Conservation (phyloP, 1,140 invertebrate species). For the Limonius californicus region DNA sequence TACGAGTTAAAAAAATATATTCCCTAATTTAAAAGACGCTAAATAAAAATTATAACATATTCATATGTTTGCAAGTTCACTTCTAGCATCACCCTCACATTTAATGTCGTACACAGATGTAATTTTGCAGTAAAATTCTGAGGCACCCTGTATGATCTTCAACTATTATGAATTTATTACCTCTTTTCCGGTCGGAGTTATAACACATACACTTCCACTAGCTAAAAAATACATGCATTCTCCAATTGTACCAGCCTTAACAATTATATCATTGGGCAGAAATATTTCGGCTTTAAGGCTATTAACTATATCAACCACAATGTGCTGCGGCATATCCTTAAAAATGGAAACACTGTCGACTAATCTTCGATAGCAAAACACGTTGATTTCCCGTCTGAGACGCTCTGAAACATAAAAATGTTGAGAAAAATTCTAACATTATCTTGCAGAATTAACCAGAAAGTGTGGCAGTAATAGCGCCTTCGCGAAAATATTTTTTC, state of each 20-base stretch:
- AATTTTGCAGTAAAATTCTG: no score
- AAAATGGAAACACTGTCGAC: conserved; percentile 49
- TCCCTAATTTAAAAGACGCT: no score
- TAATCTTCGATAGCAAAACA: conserved; percentile 47
- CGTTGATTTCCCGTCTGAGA: conserved; percentile 46
- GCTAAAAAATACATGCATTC: conserved; percentile 51
- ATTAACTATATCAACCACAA: conserved; percentile 45
- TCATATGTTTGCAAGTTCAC: no score
- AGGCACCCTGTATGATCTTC: no score
- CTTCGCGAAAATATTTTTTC: conserved; percentile 47
- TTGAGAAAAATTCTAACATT: neutral
- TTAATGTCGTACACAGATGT: no score
- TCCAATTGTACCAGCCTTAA: conserved; percentile 46
- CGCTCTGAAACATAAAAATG: neutral
- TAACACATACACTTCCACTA: conserved; percentile 52
- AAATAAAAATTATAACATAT: no score
- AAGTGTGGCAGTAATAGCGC: conserved; percentile 47
- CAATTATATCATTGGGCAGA: conserved; percentile 51
- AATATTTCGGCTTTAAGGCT: conserved; percentile 48
- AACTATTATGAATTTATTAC: no score
- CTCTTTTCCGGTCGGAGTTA: conserved; percentile 37
- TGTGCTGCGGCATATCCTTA: conserved; percentile 45
- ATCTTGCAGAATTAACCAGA: conserved; percentile 32
- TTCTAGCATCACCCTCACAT: no score
- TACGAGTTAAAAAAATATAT: no score